Evolutionary conservation across 2,797 vertebrate genomes (phyloP).

Genomic region (Eulemur albifrons): DNA sequence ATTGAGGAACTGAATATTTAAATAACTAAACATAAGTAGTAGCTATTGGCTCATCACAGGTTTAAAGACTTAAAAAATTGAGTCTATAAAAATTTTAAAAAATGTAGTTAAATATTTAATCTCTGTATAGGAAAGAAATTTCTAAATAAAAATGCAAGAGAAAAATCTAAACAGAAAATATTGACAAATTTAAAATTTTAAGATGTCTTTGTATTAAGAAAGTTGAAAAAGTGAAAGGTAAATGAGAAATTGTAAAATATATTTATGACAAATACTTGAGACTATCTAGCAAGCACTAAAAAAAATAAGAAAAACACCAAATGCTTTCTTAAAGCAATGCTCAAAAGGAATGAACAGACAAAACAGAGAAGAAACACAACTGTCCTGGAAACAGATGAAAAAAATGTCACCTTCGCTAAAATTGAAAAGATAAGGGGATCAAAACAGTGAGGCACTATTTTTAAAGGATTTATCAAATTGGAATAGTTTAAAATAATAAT

Average conservation of each 20-base stretch:
- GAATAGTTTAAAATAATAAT: background rate
- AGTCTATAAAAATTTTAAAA: background rate
- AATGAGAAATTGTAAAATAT: background rate
- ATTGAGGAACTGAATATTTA: background rate
- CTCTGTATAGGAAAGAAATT: background rate
- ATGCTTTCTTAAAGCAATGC: background rate
- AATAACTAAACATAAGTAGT: background rate
- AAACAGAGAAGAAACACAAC: background rate
- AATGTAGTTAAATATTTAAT: constrained; percentile 29
- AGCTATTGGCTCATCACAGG: background rate
- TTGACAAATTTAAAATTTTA: background rate
- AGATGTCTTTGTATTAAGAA: background rate
- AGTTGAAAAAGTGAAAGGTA: background rate
- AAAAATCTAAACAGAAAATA: background rate
- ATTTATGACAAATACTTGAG: constrained; percentile 2
- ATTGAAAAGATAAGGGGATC: background rate
- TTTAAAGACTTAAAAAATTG: constrained; percentile 5
- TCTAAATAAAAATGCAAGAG: constrained; percentile 33
- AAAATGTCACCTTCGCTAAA: background rate
- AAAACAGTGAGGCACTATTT: background rate
- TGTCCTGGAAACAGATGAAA: background rate
- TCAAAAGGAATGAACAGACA: background rate
- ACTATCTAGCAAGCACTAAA: background rate
- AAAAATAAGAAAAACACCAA: background rate
- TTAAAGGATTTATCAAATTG: background rate